Evolutionary conservation across 2,797 vertebrate species (phyloP).

Genomic region (Syngnathus rostellatus): DNA sequence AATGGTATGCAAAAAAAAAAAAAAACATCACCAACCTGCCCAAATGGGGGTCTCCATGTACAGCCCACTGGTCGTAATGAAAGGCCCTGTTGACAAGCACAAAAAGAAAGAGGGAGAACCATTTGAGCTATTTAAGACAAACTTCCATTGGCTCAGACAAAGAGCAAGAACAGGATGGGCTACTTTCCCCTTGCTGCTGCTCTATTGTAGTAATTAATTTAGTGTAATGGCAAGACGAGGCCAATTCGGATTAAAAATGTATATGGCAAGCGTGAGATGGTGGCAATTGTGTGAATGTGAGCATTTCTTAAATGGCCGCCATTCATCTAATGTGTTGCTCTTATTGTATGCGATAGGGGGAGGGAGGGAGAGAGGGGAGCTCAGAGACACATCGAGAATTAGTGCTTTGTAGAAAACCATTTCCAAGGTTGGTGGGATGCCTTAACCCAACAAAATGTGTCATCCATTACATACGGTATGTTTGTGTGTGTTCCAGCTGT

Average conservation of each 20-base stretch:
- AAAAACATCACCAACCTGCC: slow-evolving; percentile 47
- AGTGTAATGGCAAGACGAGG: slow-evolving; percentile 43
- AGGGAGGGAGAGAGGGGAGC: neutral
- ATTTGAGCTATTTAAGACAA: neutral
- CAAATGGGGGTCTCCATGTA: slow-evolving; percentile 61
- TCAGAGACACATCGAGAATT: neutral
- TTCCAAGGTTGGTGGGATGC: too few species aligned
- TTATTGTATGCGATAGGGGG: slow-evolving; percentile 13
- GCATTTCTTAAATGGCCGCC: slow-evolving; percentile 52
- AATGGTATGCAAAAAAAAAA: slow-evolving; percentile 9
- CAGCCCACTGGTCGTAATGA: slow-evolving; percentile 27
- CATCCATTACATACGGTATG: too few species aligned
- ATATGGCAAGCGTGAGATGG: slow-evolving; percentile 42
- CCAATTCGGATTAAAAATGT: slow-evolving; percentile 60
- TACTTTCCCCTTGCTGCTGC: slow-evolving; percentile 1
- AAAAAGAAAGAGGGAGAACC: slow-evolving; percentile 5
- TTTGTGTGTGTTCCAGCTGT: neutral
- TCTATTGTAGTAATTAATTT: slow-evolving; percentile 48
- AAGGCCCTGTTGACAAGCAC: slow-evolving; percentile 21
- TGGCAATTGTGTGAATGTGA: slow-evolving; percentile 33
- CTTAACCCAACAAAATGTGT: too few species aligned
- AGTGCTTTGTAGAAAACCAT: too few species aligned
- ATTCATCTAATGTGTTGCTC: slow-evolving; percentile 57
- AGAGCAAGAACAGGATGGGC: neutral
- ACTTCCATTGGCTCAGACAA: slow-evolving; percentile 16